Base-by-base conservation (phyloP, 2,888 invertebrate genomes). In the Leucania comma region DNA sequence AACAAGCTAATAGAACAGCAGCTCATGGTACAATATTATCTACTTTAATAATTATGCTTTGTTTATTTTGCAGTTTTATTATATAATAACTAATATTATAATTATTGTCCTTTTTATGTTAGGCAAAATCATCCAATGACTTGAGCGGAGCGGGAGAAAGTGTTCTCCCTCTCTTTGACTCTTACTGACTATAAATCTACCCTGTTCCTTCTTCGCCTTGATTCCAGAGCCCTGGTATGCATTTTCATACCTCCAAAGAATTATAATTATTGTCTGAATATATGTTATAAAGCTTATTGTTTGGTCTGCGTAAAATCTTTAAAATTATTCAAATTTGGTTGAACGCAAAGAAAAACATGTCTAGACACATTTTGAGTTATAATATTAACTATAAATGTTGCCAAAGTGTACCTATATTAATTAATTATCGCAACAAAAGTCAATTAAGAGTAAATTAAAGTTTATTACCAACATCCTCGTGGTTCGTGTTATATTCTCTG, bases 1-100 rank as follows among this genome's bases (percentile, higher is more conserved):
- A 67, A 64, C 57, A 51, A 50, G 14, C 22, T 46, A 22, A 64
- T 60, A 48, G 26, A 20, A 26, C 8, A 38, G 35, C 22, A 32
- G 20, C 26, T 42, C 32, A 54, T 54, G 46, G 12, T 20, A 46
- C 42, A 54, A 17, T 35, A 78, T 26, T 26, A 32, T 51, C 17
- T 32, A 26, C 14, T 24, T n/a, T n/a, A n/a, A 42, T 42, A 17
- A 42, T 42, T 42, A 42, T 4, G 17, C 14, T 17, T 42, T 17
- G 42, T 6, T 20, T 42, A 5, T 9, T 22, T 50, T 50, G n/a
- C n/a, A 48, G 20, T 48, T 3, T 29, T 29, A 48, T n/a, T 48
- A 48, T n/a, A 48, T 5, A 22, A 14, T 14, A 50, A 22, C 22
- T 24, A n/a, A n/a, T 22, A 2, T 5, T n/a, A n/a, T n/a, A n/a